Evolutionary conservation across 23 tunicate species (phyloP).

Genomic region (Botrylloides violaceus): DNA sequence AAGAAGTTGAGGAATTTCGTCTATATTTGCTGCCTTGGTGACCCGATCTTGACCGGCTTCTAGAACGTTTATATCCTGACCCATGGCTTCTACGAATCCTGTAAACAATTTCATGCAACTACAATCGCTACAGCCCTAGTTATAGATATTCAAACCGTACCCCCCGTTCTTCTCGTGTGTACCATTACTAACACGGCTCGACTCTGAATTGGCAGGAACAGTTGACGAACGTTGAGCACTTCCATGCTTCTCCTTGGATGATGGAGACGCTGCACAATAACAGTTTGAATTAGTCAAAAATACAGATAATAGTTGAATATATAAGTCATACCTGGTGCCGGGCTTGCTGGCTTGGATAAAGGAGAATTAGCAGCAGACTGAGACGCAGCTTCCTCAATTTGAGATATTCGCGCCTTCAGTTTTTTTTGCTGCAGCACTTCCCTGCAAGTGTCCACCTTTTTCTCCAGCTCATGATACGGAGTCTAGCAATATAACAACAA

Average conservation of each 20-base stretch:
- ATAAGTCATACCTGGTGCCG: slow-evolving; percentile 17
- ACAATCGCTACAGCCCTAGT: not conserved
- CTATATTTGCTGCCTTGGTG: not conserved
- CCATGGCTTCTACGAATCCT: not conserved
- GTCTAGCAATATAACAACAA: not conserved
- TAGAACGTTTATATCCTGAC: not conserved
- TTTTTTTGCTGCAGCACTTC: slow-evolving; percentile 57
- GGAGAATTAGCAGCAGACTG: slow-evolving; percentile 17
- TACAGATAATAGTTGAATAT: too few relatives aligned
- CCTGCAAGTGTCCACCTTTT: slow-evolving; percentile 42
- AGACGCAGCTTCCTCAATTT: slow-evolving; percentile 22
- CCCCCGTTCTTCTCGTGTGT: not conserved
- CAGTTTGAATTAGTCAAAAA: too few relatives aligned
- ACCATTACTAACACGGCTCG: not conserved
- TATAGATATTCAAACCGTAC: not conserved
- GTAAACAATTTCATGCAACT: not conserved
- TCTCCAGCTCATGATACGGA: slow-evolving; percentile 41
- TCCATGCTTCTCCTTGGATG: not conserved
- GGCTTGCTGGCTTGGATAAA: slow-evolving; percentile 12
- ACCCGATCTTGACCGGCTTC: not conserved
- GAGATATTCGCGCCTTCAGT: slow-evolving; percentile 28
- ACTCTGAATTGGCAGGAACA: not conserved
- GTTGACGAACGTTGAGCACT: slow-evolving; percentile 2
- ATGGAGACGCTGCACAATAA: not conserved
- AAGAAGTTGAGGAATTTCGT: not conserved